Percentiles rank a stretch among this genome's conserved stretches.
Evolutionary conservation across 2,797 vertebrate species (phyloP).

Genomic region (Gallinago nigripennis): DNA sequence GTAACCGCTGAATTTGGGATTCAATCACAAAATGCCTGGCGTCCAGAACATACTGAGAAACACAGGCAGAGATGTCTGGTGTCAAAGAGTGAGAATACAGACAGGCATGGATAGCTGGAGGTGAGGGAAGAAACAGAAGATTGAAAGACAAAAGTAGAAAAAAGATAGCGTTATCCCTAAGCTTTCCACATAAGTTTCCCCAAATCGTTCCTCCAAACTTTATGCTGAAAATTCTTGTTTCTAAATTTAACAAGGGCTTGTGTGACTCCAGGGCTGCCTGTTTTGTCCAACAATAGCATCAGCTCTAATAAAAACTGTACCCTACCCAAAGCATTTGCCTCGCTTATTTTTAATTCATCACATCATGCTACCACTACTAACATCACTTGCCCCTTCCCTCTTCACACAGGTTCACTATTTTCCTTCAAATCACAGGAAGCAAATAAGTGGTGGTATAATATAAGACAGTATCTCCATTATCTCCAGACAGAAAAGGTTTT

Average conservation of each 20-base stretch:
- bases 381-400: background rate
- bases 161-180: background rate
- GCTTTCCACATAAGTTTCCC: background rate
- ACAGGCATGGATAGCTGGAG: background rate
- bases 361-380: background rate
- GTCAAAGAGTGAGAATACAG: background rate
- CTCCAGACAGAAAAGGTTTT: background rate
- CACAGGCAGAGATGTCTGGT: background rate
- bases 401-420: background rate
- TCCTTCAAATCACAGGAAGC: background rate
- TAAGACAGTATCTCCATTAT: background rate
- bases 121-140: background rate
- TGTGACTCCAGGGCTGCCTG: background rate
- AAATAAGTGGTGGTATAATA: background rate
- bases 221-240: background rate
- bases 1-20: background rate
- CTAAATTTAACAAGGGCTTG: background rate
- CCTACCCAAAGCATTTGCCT: background rate
- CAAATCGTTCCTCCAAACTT: background rate
- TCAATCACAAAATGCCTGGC: background rate
- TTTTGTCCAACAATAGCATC: background rate
- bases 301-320: background rate
- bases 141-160: background rate
- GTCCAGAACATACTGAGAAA: background rate
- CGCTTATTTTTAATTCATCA: background rate